phyloP scores from a whole-genome alignment of 2,888 invertebrate genomes.

The Ashinkailepas kermadecensis region DNA sequence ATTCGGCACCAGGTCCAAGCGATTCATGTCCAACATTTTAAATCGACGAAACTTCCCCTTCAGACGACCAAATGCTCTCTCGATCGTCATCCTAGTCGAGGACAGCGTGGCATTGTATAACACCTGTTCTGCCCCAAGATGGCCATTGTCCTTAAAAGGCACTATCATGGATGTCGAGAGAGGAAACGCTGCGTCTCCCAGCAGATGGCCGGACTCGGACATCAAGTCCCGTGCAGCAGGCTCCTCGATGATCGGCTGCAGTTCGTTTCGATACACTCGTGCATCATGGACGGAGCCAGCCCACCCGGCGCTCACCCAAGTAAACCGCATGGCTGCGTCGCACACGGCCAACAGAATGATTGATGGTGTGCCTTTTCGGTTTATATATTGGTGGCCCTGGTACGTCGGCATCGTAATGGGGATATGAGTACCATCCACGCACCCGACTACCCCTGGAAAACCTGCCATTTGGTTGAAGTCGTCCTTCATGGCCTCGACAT shows the following conservation, averaged over 20 bases:
- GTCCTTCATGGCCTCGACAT: too few relatives aligned
- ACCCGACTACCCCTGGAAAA: too few relatives aligned
- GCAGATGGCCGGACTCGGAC: slow-evolving; percentile 26
- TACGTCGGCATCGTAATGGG: too few relatives aligned
- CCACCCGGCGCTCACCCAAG: neutral
- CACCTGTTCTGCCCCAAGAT: slow-evolving; percentile 24
- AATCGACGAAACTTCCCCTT: slow-evolving; percentile 32
- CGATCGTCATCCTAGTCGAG: slow-evolving; percentile 25
- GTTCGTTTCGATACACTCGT: neutral
- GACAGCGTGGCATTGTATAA: slow-evolving; percentile 26
- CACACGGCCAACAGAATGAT: slow-evolving; percentile 14
- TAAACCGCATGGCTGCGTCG: slow-evolving; percentile 10
- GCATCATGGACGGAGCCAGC: slow-evolving; percentile 8
- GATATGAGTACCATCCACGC: too few relatives aligned
- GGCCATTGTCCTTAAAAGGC: slow-evolving; percentile 30
- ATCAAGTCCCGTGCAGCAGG: slow-evolving; percentile 12
- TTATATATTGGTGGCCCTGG: too few relatives aligned
- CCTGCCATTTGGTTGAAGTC: too few relatives aligned
- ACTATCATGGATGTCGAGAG: slow-evolving; percentile 26
- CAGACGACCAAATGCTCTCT: slow-evolving; percentile 29
- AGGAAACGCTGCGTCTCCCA: slow-evolving; percentile 31
- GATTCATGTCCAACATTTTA: too few relatives aligned
- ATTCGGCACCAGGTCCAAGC: too few relatives aligned
- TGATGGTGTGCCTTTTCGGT: slow-evolving; percentile 18
- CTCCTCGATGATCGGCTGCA: too few relatives aligned